Base-by-base conservation (phyloP, 1,140 invertebrate species). In the Batillaria attramentaria region DNA sequence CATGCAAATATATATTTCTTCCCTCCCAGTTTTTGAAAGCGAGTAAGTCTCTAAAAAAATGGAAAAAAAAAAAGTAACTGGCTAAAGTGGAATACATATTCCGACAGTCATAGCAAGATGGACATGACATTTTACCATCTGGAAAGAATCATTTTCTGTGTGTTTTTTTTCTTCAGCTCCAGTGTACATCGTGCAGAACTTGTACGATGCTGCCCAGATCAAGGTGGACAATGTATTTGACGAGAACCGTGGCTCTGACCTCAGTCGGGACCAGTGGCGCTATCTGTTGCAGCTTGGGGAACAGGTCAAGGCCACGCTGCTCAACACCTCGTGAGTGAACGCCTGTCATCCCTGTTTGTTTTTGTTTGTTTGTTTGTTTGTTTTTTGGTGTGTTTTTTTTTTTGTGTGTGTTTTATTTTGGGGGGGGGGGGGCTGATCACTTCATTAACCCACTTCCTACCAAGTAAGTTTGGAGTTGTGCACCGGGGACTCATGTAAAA, bases 131-230 rank as follows among this genome's bases (percentile, higher is more conserved):
- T 28, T 10, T 31, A 20, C 31, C 10, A 31, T 28, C 10, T 66
- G 31, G n/a, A 66, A 8, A 20, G 6, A 43, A 72, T 41, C 41
- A 24, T 16, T 13, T 10, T 31, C n/a, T n/a, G n/a, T n/a, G n/a
- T 72, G 13, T 54, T 70, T 62, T 37, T 31, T 79, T n/a, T 33
- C 86, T 89, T 6, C 88, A 97, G 97, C 95, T 77, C 96, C 96
- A 0, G 91, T 98, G 24, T 98, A 98, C 90, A 94, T 98, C 0
- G 96, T 98, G 87, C 97, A 98, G 93, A 98, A 96, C 94, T 92
- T 98, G 33, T 98, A 97, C 90, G 97, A 98, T 89, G 97, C 97
- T 87, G 97, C 96, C 1, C 97, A 98, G 91, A 95, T 98, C 93
- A 94, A 95, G 18, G 96, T 95, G 0, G 96, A 97, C 72, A 89